Conservation (phyloP, 2,113 vertebrate genomes). For the Chauna torquata region DNA sequence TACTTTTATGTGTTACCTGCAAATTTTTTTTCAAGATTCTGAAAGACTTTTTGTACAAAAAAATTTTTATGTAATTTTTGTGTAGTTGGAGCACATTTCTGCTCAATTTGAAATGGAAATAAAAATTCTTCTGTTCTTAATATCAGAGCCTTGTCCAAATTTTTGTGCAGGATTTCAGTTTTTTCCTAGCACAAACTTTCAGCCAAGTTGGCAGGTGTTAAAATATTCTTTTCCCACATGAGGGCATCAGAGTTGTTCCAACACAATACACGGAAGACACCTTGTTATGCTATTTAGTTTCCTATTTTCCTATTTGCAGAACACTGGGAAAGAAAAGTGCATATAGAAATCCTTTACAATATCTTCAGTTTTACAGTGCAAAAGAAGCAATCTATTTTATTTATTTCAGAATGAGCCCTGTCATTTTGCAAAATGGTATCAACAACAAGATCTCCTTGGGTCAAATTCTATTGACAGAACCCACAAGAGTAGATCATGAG, state of each 20-base stretch:
- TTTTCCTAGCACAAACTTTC: background rate
- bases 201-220: background rate
- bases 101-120: background rate
- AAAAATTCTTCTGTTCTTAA: background rate
- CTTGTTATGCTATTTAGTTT: background rate
- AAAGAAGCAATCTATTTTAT: background rate
- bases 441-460: background rate
- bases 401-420: background rate
- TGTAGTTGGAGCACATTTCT: background rate
- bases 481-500: background rate
- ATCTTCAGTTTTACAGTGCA: background rate
- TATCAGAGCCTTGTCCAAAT: background rate
- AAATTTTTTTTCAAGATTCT: background rate
- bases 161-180: background rate
- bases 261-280: background rate
- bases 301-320: background rate
- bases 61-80: background rate
- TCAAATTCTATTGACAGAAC: background rate
- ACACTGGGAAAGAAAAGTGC: background rate
- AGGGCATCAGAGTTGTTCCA: conserved; percentile 75
- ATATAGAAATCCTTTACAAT: background rate
- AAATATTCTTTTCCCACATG: conserved; percentile 72
- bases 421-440: background rate
- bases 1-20: background rate
- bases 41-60: background rate